Percentiles rank a stretch among this genome's conserved stretches.
phyloP scores from a whole-genome alignment of 2,888 invertebrate species.

The Girardia tigrina region DNA sequence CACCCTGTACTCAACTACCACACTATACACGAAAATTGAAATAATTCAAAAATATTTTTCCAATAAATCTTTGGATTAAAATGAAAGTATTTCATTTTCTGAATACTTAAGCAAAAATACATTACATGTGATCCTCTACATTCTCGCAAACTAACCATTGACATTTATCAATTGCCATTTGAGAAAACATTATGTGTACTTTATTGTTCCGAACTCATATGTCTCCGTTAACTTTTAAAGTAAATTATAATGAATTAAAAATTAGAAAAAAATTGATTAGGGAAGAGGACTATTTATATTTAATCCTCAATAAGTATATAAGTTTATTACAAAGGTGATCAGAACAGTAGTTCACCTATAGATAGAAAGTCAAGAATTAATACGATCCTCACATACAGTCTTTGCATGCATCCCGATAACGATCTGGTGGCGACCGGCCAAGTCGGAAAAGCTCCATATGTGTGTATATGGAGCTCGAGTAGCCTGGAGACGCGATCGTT shows the following conservation, averaged over 20 bases:
- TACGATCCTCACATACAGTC: conserved; percentile 40
- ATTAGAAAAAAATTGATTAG: not conserved
- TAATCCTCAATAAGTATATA: not conserved
- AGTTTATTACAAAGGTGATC: not conserved
- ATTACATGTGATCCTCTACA: too few relatives aligned
- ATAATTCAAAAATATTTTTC: not conserved
- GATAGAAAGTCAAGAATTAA: not conserved
- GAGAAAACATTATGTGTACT: not conserved
- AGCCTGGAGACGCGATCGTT: conserved; percentile 47
- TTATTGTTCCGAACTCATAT: not conserved
- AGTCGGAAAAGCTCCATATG: conserved; percentile 49
- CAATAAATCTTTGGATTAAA: not conserved
- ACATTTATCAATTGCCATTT: not conserved
- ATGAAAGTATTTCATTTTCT: too few relatives aligned
- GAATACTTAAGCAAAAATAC: too few relatives aligned
- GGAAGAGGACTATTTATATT: not conserved
- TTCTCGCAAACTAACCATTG: too few relatives aligned
- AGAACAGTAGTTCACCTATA: too few relatives aligned
- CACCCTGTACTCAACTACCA: too few relatives aligned
- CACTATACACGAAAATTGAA: too few relatives aligned
- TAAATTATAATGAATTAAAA: not conserved
- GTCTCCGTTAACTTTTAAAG: not conserved
- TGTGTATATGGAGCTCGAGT: conserved; percentile 50
- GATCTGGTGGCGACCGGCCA: conserved; percentile 50
- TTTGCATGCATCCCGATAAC: conserved; percentile 49